These are phyloP conservation scores for Aleiodes leptofemur DNA, from an alignment of 2,888 invertebrate species.

Conservation along the genomic window DNA sequence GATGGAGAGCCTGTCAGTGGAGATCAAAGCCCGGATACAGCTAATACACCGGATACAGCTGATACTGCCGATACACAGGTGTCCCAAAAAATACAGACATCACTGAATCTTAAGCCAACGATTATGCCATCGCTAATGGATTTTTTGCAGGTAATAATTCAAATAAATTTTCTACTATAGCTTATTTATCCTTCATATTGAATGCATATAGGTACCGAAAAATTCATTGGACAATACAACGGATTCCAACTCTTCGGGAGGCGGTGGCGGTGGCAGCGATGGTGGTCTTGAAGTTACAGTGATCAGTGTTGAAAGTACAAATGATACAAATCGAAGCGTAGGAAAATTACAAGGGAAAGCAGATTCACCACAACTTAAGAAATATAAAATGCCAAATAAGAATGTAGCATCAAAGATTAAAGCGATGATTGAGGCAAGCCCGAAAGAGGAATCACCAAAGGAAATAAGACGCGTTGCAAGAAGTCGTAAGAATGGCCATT, in stretches of 20 bases:
- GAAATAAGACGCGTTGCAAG: constrained; percentile 79
- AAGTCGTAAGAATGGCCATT: constrained; percentile 81
- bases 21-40: constrained; percentile 82
- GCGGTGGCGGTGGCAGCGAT: no score
- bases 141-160: constrained; percentile 61
- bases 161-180: background rate
- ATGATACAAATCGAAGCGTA: constrained; percentile 24
- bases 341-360: constrained; percentile 57
- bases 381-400: constrained; percentile 87
- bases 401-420: constrained; percentile 87
- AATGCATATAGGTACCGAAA: constrained; percentile 51
- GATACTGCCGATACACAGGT: constrained; percentile 79
- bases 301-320: constrained; percentile 59
- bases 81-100: constrained; percentile 77
- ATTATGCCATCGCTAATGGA: constrained; percentile 70
- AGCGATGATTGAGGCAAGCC: constrained; percentile 81
- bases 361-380: constrained; percentile 77
- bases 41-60: constrained; percentile 80
- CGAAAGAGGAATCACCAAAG: constrained; percentile 77
- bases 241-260: constrained; percentile 59
- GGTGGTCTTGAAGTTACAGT: constrained; percentile 61
- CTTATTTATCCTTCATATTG: background rate
- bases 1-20: constrained; percentile 68
- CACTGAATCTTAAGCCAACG: constrained; percentile 59
- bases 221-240: constrained; percentile 57